Evolutionary conservation across 2,888 invertebrate genomes (phyloP), one percentile per base, ranked within the genome.

Genomic region (Drosophila parthenogenetica): DNA sequence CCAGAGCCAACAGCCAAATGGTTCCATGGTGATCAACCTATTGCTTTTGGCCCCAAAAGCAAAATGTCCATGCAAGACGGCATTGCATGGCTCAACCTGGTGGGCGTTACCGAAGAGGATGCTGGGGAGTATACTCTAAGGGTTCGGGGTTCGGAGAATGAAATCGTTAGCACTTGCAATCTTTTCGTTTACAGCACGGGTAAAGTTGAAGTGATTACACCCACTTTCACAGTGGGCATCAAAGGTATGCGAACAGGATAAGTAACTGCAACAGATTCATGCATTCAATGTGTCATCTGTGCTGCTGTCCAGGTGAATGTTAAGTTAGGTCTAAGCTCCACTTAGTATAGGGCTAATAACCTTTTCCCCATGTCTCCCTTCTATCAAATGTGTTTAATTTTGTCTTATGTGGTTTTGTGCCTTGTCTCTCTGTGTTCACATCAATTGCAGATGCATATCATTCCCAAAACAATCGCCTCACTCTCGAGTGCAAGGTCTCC

Each of bases 101-200:
- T 95, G 10, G 94, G 95, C 68, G 95, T 95, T 0, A 93, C 94
- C 0, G 93, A 94, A 0, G 94, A 93, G 62, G 97, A 97, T 90
- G 94, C 95, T 11, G 97, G 96, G 13, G 95, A 96, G 86, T 97
- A 97, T 83, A 95, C 94, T 5, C 96, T 97, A 83, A 93, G 95
- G 2, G 97, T 96, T 11, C 94, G 93, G 78, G 97, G 97, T 90
- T 93, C 94, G 46, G 94, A 96, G 79, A 97, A 97, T 40, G 94
- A 94, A 57, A 93, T 95, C 5, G 94, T 93, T 32, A 95, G 96
- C 40, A 94, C 95, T 19, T 96, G 96, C 45, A 94, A 94, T 75
- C 94, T 95, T 78, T 90, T 91, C 64, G 91, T 91, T 35, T 91
- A 92, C 62, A 87, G 81, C 40, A 75, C 79, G 55, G 87, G 82